Conservation (phyloP, 1,140 invertebrate species). For the Hycleus phaleratus region DNA sequence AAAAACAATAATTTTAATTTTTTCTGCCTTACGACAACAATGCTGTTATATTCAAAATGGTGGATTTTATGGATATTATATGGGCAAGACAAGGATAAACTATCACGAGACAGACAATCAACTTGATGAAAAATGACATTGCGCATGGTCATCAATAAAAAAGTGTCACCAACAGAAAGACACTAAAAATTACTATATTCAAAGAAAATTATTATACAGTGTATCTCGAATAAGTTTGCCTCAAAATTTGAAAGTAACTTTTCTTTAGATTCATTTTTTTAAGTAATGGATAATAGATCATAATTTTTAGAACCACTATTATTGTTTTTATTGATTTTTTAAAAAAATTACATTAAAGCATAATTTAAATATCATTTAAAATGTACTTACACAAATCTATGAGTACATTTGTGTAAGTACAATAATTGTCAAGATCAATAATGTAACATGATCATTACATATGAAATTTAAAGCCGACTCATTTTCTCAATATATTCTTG, state of each 20-base stretch:
- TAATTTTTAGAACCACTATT: constrained; percentile 19
- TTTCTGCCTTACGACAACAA: background rate
- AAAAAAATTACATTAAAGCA: constrained; percentile 28
- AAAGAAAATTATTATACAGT: no score
- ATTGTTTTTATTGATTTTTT: constrained; percentile 21
- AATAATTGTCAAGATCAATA: constrained; percentile 8
- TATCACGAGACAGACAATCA: background rate
- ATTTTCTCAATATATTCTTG: background rate
- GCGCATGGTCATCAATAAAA: background rate
- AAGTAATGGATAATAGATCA: background rate
- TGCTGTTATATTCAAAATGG: background rate
- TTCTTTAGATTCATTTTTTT: background rate
- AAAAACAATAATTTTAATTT: background rate
- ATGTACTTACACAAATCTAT: background rate
- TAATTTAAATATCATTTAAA: constrained; percentile 10
- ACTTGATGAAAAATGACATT: constrained; percentile 4
- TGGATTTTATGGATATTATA: background rate
- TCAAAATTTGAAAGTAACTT: no score
- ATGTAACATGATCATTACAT: background rate
- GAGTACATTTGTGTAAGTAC: background rate
- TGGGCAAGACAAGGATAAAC: background rate
- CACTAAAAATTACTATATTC: background rate
- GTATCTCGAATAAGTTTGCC: background rate
- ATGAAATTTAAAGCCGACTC: constrained; percentile 2
- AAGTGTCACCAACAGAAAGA: background rate